These are phyloP conservation scores for Lethenteron reissneri DNA, from an alignment of 2,113 vertebrate genomes.

Conservation along the genomic window DNA sequence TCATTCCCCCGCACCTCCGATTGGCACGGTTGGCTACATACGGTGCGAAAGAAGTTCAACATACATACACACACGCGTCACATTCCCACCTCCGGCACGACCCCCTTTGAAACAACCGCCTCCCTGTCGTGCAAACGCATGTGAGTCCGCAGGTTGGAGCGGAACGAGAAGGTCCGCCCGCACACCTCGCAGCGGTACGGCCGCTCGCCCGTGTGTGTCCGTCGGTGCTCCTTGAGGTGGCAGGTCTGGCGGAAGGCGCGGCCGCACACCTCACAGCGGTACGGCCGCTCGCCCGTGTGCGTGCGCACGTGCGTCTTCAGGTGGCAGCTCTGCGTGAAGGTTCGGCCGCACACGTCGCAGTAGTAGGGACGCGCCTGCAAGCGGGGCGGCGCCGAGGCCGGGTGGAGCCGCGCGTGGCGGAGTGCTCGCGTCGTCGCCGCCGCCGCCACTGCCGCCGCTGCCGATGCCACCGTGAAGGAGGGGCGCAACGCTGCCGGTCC, in stretches of 20 bases:
- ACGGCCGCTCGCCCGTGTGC: constrained; percentile 6
- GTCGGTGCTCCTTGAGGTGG: neutral
- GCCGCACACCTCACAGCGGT: neutral
- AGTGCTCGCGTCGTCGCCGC: too few species aligned
- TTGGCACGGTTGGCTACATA: too few species aligned
- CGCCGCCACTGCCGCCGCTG: too few species aligned
- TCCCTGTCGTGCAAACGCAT: neutral
- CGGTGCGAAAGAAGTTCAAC: too few species aligned
- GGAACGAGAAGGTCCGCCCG: neutral
- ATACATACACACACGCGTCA: too few species aligned
- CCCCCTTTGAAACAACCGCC: neutral
- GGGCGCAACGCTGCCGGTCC: too few species aligned
- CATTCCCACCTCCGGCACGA: too few species aligned
- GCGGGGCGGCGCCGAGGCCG: neutral
- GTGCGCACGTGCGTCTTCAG: neutral
- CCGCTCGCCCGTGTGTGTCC: neutral
- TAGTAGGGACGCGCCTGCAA: neutral
- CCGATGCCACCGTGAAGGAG: too few species aligned
- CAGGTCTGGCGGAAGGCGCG: neutral
- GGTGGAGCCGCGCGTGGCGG: too few species aligned
- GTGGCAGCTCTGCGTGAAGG: constrained; percentile 5
- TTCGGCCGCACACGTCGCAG: neutral
- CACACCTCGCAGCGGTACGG: neutral
- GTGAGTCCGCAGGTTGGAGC: neutral
- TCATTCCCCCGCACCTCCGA: too few species aligned